Percentiles rank a stretch among this genome's conserved stretches.
Conservation (phyloP, 2,113 vertebrate species). For the Pedetes capensis region DNA sequence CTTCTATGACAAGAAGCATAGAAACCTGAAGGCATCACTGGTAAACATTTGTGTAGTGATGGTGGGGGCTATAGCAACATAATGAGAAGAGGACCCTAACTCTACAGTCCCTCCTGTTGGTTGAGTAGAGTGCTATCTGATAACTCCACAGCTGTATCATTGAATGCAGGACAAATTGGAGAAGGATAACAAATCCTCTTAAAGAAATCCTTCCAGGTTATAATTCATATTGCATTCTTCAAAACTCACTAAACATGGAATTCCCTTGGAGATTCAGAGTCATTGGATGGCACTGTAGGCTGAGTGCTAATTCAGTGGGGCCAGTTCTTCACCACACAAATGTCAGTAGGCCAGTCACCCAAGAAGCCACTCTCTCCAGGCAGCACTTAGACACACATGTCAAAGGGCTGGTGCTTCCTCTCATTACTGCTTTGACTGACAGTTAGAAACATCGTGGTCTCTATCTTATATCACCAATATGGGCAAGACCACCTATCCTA, state of each 20-base stretch:
- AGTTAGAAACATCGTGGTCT: not conserved
- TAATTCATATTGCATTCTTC: not conserved
- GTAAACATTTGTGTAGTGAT: not conserved
- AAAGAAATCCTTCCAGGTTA: not conserved
- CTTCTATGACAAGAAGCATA: not conserved
- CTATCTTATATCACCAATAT: not conserved
- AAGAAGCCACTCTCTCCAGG: not conserved
- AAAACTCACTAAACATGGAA: not conserved
- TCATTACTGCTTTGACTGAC: not conserved
- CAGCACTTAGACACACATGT: not conserved
- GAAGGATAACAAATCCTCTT: not conserved
- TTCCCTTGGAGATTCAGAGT: not conserved
- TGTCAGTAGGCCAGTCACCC: not conserved
- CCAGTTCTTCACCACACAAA: not conserved
- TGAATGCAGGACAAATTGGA: not conserved
- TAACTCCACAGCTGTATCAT: too few relatives aligned
- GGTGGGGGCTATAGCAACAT: not conserved
- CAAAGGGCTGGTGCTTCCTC: not conserved
- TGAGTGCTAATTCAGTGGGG: not conserved
- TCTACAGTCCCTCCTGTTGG: not conserved
- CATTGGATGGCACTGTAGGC: not conserved
- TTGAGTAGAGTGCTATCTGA: not conserved
- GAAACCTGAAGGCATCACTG: not conserved
- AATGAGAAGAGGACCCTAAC: not conserved
- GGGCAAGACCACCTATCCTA: not conserved